phyloP scores from a whole-genome alignment of 2,888 invertebrate species.

The Belgica antarctica region DNA sequence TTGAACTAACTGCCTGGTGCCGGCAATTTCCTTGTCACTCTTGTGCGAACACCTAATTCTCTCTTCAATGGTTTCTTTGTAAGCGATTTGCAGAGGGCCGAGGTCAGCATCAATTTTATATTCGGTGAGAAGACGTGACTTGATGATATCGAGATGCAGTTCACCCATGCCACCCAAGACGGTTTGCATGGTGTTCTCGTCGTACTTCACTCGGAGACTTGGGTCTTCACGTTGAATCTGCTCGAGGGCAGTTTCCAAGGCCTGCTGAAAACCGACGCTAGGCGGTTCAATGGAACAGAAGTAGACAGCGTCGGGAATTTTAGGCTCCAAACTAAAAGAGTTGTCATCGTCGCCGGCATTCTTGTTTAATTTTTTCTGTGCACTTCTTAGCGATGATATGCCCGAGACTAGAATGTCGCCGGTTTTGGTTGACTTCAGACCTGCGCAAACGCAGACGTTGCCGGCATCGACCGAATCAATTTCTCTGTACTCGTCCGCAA shows the following conservation, averaged over 20 bases:
- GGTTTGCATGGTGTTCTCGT: conserved; percentile 82
- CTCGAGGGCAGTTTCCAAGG: conserved; percentile 75
- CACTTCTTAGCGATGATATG: conserved; percentile 59
- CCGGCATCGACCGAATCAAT: conserved; percentile 66
- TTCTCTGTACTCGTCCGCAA: conserved; percentile 87
- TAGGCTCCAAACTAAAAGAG: conserved; percentile 59
- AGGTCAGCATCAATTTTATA: conserved; percentile 89
- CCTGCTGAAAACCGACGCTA: conserved; percentile 68
- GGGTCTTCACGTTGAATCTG: conserved; percentile 89
- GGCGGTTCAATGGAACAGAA: conserved; percentile 95
- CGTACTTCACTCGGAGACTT: conserved; percentile 71
- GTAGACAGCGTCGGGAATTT: conserved; percentile 91
- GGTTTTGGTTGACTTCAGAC: conserved; percentile 74
- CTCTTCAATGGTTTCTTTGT: conserved; percentile 69
- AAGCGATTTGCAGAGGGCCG: conserved; percentile 89
- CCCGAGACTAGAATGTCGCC: conserved; percentile 73
- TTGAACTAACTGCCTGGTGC: conserved; percentile 51
- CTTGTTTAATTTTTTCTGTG: conserved; percentile 56
- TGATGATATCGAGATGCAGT: conserved; percentile 90
- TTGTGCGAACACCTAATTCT: conserved; percentile 47
- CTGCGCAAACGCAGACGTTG: conserved; percentile 85
- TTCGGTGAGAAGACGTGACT: conserved; percentile 80
- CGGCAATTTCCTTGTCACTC: conserved; percentile 54
- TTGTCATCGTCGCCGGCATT: conserved; percentile 49
- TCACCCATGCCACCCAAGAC: conserved; percentile 96